Conservation (phyloP, 2,113 vertebrate genomes). For the Eulemur rufifrons region DNA sequence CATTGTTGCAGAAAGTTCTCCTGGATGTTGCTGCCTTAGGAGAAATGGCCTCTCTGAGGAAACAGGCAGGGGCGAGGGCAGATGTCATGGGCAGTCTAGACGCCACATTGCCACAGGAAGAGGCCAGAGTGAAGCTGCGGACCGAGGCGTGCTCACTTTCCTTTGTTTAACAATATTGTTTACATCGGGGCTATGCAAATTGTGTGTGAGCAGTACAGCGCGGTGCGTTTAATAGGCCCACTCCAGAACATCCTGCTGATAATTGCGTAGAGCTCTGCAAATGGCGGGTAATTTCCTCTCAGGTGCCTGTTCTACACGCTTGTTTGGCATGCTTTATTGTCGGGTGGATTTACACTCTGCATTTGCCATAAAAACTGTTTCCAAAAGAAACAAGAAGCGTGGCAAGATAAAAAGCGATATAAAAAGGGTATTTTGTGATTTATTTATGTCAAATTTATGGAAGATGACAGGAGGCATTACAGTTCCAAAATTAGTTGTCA, state of each 20-base stretch:
- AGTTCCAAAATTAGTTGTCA: slow-evolving; percentile 80
- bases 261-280: slow-evolving; percentile 64
- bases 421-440: slow-evolving; percentile 81
- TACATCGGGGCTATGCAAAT: slow-evolving; percentile 30
- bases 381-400: slow-evolving; percentile 80
- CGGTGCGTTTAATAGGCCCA: background rate
- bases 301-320: slow-evolving; percentile 72
- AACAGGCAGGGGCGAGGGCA: background rate
- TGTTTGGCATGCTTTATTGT: slow-evolving; percentile 81
- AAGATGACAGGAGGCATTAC: slow-evolving; percentile 79
- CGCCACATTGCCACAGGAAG: fast-evolving
- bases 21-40: fast-evolving
- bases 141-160: background rate
- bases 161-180: background rate
- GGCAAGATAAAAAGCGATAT: slow-evolving; percentile 80
- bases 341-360: slow-evolving; percentile 79
- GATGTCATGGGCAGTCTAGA: background rate
- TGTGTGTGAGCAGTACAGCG: background rate
- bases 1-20: background rate
- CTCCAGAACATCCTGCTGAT: slow-evolving; percentile 72
- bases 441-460: slow-evolving; percentile 82
- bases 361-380: slow-evolving; percentile 81
- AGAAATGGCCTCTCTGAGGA: background rate
- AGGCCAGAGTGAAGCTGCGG: background rate
- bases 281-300: slow-evolving; percentile 76